phyloP scores from a whole-genome alignment of 2,797 vertebrate genomes.

The Rhincodon typus region DNA sequence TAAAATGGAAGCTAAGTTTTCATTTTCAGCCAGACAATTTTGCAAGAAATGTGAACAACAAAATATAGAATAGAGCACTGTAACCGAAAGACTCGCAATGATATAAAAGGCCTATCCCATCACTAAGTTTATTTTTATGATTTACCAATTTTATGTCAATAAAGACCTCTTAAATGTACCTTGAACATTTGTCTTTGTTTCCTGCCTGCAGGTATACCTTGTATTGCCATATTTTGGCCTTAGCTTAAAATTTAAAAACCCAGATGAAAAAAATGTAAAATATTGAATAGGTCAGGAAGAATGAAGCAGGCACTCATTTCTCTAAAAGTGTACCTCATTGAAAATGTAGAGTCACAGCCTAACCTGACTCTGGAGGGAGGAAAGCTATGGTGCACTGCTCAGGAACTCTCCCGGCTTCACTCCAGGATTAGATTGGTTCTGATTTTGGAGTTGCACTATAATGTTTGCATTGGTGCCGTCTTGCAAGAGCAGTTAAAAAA shows the following conservation, averaged over 20 bases:
- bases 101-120: background rate
- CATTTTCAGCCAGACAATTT: background rate
- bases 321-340: no score
- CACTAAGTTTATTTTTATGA: background rate
- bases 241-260: background rate
- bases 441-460: background rate
- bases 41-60: background rate
- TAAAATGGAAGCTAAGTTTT: background rate
- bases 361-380: background rate
- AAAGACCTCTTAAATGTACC: background rate
- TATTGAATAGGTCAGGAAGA: no score
- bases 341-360: background rate
- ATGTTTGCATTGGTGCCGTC: background rate
- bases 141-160: background rate
- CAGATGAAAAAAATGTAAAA: no score
- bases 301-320: no score
- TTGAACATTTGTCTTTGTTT: background rate
- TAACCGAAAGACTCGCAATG: background rate
- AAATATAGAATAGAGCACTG: background rate
- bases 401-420: background rate
- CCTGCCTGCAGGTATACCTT: background rate
- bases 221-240: background rate
- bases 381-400: background rate
- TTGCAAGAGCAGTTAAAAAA: background rate
- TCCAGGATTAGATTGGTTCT: background rate